Evolutionary conservation across 2,113 vertebrate genomes (phyloP).

Genomic region (Hystrix brachyura): DNA sequence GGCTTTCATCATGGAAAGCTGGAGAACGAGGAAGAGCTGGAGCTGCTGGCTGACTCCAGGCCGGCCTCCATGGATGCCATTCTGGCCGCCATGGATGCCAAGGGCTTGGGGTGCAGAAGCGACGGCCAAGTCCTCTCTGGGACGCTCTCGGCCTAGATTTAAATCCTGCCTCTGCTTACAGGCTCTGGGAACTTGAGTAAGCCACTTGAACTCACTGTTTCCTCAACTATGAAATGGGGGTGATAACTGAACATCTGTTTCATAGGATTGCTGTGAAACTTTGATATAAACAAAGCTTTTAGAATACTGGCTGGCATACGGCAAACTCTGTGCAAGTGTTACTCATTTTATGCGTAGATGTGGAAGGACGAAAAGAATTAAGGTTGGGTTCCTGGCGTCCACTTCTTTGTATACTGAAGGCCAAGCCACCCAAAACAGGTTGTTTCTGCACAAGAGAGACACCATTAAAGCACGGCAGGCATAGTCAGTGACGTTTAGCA

Average conservation of each 20-base stretch:
- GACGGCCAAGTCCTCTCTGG: rapidly evolving
- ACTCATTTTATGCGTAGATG: not conserved
- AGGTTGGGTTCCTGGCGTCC: not conserved
- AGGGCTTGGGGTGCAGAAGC: not conserved
- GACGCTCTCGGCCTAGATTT: not conserved
- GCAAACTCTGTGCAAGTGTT: not conserved
- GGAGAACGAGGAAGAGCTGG: not conserved
- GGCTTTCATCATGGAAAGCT: not conserved
- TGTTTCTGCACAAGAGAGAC: not conserved
- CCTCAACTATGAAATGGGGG: not conserved
- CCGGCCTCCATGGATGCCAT: not conserved
- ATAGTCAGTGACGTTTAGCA: not conserved
- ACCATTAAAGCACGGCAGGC: not conserved
- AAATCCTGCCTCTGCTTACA: not conserved
- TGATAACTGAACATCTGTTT: not conserved
- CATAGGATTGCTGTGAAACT: not conserved
- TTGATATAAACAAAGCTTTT: not conserved
- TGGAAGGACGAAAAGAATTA: not conserved
- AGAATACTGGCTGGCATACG: not conserved
- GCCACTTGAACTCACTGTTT: not conserved
- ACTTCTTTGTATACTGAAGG: not conserved
- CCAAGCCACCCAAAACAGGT: not conserved
- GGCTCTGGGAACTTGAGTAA: not conserved
- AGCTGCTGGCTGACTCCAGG: too few relatives aligned
- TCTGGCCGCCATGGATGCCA: not conserved